Percentiles rank a stretch among this genome's conserved stretches.
phyloP scores from a whole-genome alignment of 2,888 invertebrate species.

The Patella ulyssiponensis region DNA sequence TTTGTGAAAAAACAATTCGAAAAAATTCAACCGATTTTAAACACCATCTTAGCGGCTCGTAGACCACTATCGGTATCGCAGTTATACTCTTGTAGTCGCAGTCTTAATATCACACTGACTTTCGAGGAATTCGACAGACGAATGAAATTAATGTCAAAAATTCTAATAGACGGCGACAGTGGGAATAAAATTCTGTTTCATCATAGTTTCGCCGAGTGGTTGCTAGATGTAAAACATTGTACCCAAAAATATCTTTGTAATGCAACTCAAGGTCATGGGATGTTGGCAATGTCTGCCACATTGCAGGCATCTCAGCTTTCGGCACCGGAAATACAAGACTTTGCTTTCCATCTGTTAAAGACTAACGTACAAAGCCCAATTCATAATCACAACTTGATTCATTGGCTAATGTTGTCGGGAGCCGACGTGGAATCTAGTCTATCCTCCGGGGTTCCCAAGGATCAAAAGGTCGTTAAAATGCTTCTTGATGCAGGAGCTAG shows the following conservation, averaged over 20 bases:
- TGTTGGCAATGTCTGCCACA: slow-evolving; percentile 78
- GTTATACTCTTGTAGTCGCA: slow-evolving; percentile 85
- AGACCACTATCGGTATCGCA: slow-evolving; percentile 84
- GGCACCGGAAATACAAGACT: slow-evolving; percentile 73
- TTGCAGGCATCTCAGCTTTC: slow-evolving; percentile 75
- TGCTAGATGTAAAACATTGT: slow-evolving; percentile 97
- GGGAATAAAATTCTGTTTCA: slow-evolving; percentile 83
- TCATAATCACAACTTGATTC: slow-evolving; percentile 77
- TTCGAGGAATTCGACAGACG: slow-evolving; percentile 63
- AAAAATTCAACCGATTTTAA: slow-evolving; percentile 81
- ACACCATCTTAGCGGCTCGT: slow-evolving; percentile 86
- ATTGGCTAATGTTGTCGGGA: slow-evolving; percentile 80
- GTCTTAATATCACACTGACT: slow-evolving; percentile 82
- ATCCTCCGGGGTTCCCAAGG: slow-evolving; percentile 62
- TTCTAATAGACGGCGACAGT: slow-evolving; percentile 83
- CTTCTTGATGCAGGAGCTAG: slow-evolving; percentile 92
- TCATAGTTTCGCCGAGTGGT: slow-evolving; percentile 95
- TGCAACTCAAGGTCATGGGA: slow-evolving; percentile 85
- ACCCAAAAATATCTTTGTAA: slow-evolving; percentile 89
- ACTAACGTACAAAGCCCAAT: slow-evolving; percentile 66
- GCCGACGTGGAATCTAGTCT: slow-evolving; percentile 66
- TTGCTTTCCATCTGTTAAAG: slow-evolving; percentile 74
- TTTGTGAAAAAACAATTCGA: slow-evolving; percentile 89
- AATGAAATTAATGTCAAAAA: slow-evolving; percentile 62
- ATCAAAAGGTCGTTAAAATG: slow-evolving; percentile 76